Conservation (phyloP, 2,888 invertebrate species). For the Mesorhabditis spiculigera region DNA sequence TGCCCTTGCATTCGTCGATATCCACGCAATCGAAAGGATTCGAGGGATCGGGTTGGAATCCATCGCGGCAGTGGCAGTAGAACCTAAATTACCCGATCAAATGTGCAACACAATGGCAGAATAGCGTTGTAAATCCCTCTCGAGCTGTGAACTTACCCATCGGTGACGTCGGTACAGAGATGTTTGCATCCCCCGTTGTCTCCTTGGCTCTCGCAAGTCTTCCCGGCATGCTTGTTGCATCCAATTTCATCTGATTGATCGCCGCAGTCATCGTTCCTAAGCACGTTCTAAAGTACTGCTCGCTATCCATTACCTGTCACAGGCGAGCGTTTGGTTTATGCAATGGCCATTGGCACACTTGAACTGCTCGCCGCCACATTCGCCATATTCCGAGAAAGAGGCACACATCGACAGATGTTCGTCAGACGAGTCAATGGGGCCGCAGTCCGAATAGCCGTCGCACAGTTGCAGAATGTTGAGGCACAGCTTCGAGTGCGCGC, state of each 20-base stretch:
- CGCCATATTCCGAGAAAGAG: slow-evolving; percentile 55
- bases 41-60: slow-evolving; percentile 71
- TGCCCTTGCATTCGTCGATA: slow-evolving; percentile 59
- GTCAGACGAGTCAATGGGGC: slow-evolving; percentile 54
- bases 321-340: slow-evolving; percentile 64
- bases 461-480: slow-evolving; percentile 57
- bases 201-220: slow-evolving; percentile 61
- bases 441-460: slow-evolving; percentile 57
- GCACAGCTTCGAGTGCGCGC: slow-evolving; percentile 54
- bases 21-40: slow-evolving; percentile 60
- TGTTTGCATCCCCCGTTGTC: slow-evolving; percentile 94
- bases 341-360: slow-evolving; percentile 66
- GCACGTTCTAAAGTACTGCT: no score
- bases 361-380: slow-evolving; percentile 53
- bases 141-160: not conserved
- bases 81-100: slow-evolving; percentile 14
- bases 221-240: slow-evolving; percentile 68
- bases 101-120: not conserved
- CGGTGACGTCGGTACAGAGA: slow-evolving; percentile 80
- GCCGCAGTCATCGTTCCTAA: slow-evolving; percentile 55
- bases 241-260: slow-evolving; percentile 80
- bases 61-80: slow-evolving; percentile 64
- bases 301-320: no score
- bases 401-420: slow-evolving; percentile 67
- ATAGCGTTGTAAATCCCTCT: not conserved